Evolutionary conservation across 1,140 invertebrate species (phyloP).

Genomic region (Leptestheria dahalacensis): DNA sequence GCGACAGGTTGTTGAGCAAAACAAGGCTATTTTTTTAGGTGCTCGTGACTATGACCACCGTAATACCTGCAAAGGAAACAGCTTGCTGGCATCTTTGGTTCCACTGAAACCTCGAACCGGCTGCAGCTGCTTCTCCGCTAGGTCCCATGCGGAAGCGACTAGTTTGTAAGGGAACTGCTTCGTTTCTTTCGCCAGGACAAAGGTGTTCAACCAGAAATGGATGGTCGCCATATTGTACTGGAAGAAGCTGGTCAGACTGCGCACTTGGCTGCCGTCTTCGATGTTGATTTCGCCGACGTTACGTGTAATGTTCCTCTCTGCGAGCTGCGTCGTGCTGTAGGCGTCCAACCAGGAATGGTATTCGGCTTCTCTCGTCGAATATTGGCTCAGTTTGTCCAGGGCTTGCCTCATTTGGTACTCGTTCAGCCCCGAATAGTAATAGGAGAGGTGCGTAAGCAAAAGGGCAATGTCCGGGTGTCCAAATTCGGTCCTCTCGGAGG

Average conservation of each 20-base stretch:
- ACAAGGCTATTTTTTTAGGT: too few species aligned
- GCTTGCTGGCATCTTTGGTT: slow-evolving; percentile 17
- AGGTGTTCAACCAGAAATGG: slow-evolving; percentile 16
- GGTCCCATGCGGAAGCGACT: slow-evolving; percentile 16
- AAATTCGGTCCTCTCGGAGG: slow-evolving; percentile 20
- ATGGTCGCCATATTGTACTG: slow-evolving; percentile 11
- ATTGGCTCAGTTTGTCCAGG: slow-evolving; percentile 7
- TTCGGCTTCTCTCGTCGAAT: not conserved
- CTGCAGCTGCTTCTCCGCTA: slow-evolving; percentile 3
- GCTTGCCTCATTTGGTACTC: slow-evolving; percentile 15
- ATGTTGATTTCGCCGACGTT: slow-evolving; percentile 15
- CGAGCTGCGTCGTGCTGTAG: not conserved
- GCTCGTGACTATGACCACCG: too few species aligned
- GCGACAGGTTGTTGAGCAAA: too few species aligned
- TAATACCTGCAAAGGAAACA: slow-evolving; percentile 15
- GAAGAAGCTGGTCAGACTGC: slow-evolving; percentile 14
- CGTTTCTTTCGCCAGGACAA: slow-evolving; percentile 16
- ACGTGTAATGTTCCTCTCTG: not conserved
- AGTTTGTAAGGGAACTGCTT: slow-evolving; percentile 18
- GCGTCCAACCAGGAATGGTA: not conserved
- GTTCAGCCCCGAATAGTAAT: slow-evolving; percentile 19
- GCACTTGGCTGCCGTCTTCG: slow-evolving; percentile 14
- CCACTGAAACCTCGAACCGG: slow-evolving; percentile 18
- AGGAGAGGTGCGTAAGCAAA: slow-evolving; percentile 17
- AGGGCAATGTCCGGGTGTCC: slow-evolving; percentile 20